These are phyloP conservation scores for Ephestia elutella DNA, from an alignment of 1,140 invertebrate species.

Conservation along the genomic window DNA sequence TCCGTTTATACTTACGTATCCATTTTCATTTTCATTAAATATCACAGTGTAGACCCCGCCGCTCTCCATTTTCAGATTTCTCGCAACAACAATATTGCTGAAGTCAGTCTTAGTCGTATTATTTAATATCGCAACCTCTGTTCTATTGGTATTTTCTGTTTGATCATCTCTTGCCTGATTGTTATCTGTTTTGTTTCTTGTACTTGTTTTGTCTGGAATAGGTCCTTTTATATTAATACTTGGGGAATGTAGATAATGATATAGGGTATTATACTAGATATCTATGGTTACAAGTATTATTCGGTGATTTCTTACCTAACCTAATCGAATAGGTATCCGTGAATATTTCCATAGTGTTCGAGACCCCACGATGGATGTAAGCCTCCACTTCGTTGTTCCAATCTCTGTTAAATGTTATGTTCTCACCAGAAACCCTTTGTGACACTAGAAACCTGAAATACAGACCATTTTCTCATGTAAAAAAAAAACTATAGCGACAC, in stretches of 20 bases:
- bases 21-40: constrained; percentile 40
- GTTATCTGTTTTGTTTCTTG: no score
- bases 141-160: neutral
- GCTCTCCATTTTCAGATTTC: constrained; percentile 53
- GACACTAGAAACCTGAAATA: neutral
- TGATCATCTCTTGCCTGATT: neutral
- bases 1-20: constrained; percentile 33
- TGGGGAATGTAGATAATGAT: no score
- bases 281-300: no score
- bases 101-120: neutral
- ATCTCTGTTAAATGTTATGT: constrained; percentile 9
- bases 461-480: neutral
- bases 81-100: constrained; percentile 17
- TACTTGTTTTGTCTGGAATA: no score
- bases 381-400: neutral
- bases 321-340: neutral
- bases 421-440: neutral
- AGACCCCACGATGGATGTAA: neutral
- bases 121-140: neutral
- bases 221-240: no score
- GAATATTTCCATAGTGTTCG: neutral
- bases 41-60: constrained; percentile 78
- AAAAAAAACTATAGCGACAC: neutral
- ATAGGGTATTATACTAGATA: no score
- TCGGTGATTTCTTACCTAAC: neutral